Conservation (phyloP, 2,888 invertebrate genomes). For the Synergus gifuensis region DNA sequence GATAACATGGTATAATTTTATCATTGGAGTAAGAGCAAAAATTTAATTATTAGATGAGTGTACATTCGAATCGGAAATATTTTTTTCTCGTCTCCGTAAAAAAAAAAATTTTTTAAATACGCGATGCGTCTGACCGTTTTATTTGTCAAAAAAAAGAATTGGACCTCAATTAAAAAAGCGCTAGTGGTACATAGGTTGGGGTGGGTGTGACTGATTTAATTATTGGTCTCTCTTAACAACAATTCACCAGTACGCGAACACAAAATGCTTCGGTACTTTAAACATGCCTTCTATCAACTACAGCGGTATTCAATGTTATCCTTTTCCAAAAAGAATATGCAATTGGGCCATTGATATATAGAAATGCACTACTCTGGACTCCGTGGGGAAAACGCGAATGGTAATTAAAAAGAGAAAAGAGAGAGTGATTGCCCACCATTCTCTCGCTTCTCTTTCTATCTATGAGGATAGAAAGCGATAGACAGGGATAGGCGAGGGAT, state of each 20-base stretch:
- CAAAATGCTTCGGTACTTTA: neutral
- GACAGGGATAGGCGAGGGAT: too few species aligned
- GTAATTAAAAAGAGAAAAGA: too few species aligned
- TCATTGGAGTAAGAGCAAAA: neutral
- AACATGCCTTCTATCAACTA: neutral
- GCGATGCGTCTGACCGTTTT: neutral
- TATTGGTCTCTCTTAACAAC: conserved; percentile 1
- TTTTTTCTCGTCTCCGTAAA: neutral
- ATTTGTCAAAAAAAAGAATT: conserved; percentile 4
- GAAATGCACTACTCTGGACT: too few species aligned
- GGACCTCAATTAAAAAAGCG: conserved; percentile 25
- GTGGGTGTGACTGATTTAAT: neutral
- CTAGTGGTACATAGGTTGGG: neutral
- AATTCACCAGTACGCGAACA: neutral
- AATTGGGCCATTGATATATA: too few species aligned
- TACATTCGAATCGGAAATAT: neutral
- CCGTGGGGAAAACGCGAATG: too few species aligned
- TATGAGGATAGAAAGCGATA: too few species aligned
- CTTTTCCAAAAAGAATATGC: too few species aligned
- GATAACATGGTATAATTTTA: neutral
- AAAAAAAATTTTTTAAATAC: conserved; percentile 8
- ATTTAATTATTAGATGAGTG: neutral
- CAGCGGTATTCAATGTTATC: neutral
- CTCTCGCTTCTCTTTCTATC: too few species aligned
- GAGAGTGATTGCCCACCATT: too few species aligned